These are phyloP conservation scores for Drosophila lowei DNA, from an alignment of 1,140 invertebrate species.

Conservation along the genomic window DNA sequence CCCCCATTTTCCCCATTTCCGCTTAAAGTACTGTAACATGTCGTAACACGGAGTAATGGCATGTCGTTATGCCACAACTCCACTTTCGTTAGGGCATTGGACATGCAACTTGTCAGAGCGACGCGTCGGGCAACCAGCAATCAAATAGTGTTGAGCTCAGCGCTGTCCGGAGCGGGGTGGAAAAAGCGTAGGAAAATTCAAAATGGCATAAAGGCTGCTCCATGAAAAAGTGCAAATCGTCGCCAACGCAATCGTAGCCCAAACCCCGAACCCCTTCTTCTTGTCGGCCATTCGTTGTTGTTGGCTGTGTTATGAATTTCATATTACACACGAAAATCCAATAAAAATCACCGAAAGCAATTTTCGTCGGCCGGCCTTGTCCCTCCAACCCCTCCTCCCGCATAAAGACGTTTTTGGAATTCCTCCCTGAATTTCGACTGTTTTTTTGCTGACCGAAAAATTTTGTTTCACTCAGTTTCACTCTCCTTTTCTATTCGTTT, in stretches of 20 bases:
- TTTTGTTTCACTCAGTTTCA: conserved; percentile 33
- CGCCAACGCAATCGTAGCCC: conserved; percentile 26
- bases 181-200: conserved; percentile 45
- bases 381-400: too few relatives aligned
- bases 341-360: conserved; percentile 81
- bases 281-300: conserved; percentile 41
- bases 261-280: background rate
- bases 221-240: conserved; percentile 43
- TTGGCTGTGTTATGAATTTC: conserved; percentile 73
- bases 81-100: conserved; percentile 24
- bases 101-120: conserved; percentile 41
- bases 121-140: conserved; percentile 50
- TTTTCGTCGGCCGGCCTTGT: conserved; percentile 45
- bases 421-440: conserved; percentile 28
- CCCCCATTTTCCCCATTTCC: too few relatives aligned
- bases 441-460: conserved; percentile 36
- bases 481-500: background rate
- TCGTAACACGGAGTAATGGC: background rate
- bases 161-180: conserved; percentile 7
- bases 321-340: conserved; percentile 77
- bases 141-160: conserved; percentile 69
- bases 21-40: too few relatives aligned
- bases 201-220: conserved; percentile 53
- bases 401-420: conserved; percentile 38
- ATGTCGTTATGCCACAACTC: background rate